phyloP scores from a whole-genome alignment of 2,888 invertebrate genomes.

The Sycophila texana region DNA sequence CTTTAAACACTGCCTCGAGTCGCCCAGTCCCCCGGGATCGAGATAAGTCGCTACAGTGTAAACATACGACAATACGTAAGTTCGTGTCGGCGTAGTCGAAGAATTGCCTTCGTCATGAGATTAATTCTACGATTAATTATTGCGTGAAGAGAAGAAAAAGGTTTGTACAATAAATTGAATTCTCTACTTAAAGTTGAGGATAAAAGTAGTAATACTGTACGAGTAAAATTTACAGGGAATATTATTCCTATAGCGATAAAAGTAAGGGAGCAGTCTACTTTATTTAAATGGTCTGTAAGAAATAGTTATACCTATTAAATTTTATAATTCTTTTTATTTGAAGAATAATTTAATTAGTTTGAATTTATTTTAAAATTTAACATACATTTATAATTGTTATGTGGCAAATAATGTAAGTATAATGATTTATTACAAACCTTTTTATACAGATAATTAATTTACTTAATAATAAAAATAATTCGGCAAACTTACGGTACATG shows the following conservation, averaged over 20 bases:
- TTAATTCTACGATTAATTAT: not conserved
- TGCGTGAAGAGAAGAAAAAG: not conserved
- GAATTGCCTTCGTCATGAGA: not conserved
- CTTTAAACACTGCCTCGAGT: conserved; percentile 81
- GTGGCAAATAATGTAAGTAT: not conserved
- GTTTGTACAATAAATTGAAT: conserved; percentile 3
- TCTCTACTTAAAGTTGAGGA: not conserved
- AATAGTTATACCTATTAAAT: not conserved
- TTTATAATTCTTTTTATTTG: not conserved
- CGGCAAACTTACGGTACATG: conserved; percentile 3
- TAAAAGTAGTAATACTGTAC: not conserved
- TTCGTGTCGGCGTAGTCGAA: not conserved
- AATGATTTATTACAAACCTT: conserved; percentile 14
- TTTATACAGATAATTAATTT: not conserved
- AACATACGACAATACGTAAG: conserved; percentile 49
- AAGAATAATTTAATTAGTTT: not conserved
- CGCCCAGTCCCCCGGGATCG: conserved; percentile 78
- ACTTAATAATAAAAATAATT: conserved; percentile 15
- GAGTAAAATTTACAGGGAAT: not conserved
- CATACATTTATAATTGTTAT: not conserved
- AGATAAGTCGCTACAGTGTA: conserved; percentile 77
- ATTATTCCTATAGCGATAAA: not conserved
- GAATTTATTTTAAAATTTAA: not conserved
- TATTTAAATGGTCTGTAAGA: not conserved
- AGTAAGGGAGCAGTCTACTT: not conserved